Evolutionary conservation across 2,888 invertebrate genomes (phyloP).

Genomic region (Eupithecia abbreviata): DNA sequence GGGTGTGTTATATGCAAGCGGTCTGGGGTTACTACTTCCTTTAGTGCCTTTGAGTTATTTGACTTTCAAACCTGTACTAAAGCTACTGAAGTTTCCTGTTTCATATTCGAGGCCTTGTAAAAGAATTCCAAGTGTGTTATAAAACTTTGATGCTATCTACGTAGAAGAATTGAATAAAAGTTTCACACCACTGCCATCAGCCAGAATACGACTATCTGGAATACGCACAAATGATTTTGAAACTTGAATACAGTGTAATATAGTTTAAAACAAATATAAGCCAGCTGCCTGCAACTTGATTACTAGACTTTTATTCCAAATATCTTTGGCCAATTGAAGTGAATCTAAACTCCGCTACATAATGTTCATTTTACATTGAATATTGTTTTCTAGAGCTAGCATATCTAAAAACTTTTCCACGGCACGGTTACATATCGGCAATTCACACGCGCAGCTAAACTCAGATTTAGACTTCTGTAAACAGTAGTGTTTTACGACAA

Average conservation of each 20-base stretch:
- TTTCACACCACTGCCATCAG: slow-evolving; percentile 16
- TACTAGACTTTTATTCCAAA: neutral
- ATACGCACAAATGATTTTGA: slow-evolving; percentile 7
- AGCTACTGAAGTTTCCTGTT: slow-evolving; percentile 2
- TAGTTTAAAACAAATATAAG: neutral
- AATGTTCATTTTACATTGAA: slow-evolving; percentile 16
- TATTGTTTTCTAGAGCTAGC: slow-evolving; percentile 13
- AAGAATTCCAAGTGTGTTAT: slow-evolving; percentile 13
- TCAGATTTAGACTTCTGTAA: slow-evolving; percentile 38
- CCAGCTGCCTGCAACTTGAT: neutral
- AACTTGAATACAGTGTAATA: slow-evolving; percentile 11
- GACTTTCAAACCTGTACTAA: slow-evolving; percentile 3
- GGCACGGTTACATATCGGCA: slow-evolving; percentile 28
- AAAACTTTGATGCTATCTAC: slow-evolving; percentile 9
- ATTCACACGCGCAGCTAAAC: slow-evolving; percentile 34
- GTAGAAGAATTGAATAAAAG: slow-evolving; percentile 8
- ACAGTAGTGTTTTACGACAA: slow-evolving; percentile 38
- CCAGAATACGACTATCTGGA: neutral
- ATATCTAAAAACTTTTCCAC: slow-evolving; percentile 20
- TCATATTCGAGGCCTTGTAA: slow-evolving; percentile 3
- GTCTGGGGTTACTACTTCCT: slow-evolving; percentile 10
- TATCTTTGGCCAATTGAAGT: neutral
- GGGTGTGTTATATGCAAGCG: slow-evolving; percentile 1
- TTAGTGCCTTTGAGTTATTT: slow-evolving; percentile 2
- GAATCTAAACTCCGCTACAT: neutral